A percentile compares a stretch with the other conserved stretches of the same genome.
Evolutionary conservation across 1,140 invertebrate genomes (phyloP).

Genomic region (Centruroides sculpturatus): DNA sequence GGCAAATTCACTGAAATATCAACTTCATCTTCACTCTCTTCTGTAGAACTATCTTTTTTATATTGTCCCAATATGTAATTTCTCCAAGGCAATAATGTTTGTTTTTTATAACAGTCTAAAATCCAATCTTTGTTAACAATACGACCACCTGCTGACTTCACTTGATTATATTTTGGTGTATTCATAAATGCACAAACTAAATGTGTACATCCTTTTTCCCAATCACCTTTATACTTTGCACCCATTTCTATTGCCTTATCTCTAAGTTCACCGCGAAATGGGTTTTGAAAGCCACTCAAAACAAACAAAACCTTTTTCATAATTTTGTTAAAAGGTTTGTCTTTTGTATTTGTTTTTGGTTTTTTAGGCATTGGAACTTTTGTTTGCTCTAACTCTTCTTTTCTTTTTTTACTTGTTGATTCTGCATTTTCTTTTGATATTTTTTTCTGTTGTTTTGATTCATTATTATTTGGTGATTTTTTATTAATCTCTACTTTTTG

Average conservation of each 20-base stretch:
- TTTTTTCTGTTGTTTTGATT: too few relatives aligned
- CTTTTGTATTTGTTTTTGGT: conserved; percentile 4
- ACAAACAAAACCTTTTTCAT: conserved; percentile 55
- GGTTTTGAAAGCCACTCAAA: conserved; percentile 76
- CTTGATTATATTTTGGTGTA: conserved; percentile 70
- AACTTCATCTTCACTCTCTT: conserved; percentile 23
- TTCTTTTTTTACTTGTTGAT: too few relatives aligned
- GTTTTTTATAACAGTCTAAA: conserved; percentile 44
- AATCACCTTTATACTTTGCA: conserved; percentile 59
- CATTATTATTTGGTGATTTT: too few relatives aligned
- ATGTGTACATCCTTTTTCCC: conserved; percentile 58
- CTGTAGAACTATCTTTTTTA: conserved; percentile 21
- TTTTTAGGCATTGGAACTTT: background rate
- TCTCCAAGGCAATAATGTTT: conserved; percentile 54
- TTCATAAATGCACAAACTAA: conserved; percentile 75
- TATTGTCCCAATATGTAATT: conserved; percentile 32
- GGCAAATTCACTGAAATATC: background rate
- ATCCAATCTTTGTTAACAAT: conserved; percentile 66
- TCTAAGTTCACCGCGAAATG: conserved; percentile 48
- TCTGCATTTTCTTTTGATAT: too few relatives aligned
- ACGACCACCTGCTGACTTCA: conserved; percentile 44
- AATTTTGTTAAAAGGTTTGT: conserved; percentile 40
- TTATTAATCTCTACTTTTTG: too few relatives aligned
- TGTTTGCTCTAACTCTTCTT: too few relatives aligned
- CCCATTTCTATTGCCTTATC: conserved; percentile 58